Percentiles rank a stretch among this genome's conserved stretches.
Evolutionary conservation across 1,140 invertebrate genomes (phyloP).

Genomic region (Anthonomus grandis): DNA sequence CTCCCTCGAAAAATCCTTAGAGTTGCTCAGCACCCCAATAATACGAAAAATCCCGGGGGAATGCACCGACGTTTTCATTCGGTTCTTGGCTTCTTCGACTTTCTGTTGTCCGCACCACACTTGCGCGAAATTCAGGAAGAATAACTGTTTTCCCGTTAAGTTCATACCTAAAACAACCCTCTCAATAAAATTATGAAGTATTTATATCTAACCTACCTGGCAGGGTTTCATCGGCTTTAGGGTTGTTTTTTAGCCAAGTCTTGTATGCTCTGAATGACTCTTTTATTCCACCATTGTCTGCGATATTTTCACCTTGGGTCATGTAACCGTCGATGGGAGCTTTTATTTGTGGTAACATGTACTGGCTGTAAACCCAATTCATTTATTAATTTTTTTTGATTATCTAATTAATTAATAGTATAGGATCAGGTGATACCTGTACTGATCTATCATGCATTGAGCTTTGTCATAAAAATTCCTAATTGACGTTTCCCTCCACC

Average conservation of each 20-base stretch:
- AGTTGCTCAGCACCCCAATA: slow-evolving; percentile 80
- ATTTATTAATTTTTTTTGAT: not conserved
- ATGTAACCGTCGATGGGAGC: slow-evolving; percentile 61
- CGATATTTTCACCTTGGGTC: slow-evolving; percentile 82
- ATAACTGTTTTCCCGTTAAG: slow-evolving; percentile 70
- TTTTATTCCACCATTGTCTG: slow-evolving; percentile 82
- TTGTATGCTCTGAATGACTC: slow-evolving; percentile 74
- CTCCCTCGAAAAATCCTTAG: slow-evolving; percentile 70
- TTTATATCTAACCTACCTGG: slow-evolving; percentile 52
- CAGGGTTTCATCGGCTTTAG: slow-evolving; percentile 57
- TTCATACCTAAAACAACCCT: slow-evolving; percentile 55
- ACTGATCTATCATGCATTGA: slow-evolving; percentile 75
- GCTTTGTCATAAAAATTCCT: slow-evolving; percentile 65
- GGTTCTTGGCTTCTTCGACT: slow-evolving; percentile 76
- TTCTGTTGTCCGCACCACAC: slow-evolving; percentile 68
- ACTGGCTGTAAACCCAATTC: slow-evolving; percentile 56
- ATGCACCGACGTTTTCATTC: slow-evolving; percentile 77
- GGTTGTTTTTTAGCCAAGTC: slow-evolving; percentile 57
- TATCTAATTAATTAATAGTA: not conserved
- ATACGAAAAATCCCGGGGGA: slow-evolving; percentile 69
- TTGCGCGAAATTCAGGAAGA: slow-evolving; percentile 83
- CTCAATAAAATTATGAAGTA: not conserved
- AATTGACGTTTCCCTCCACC: slow-evolving; percentile 72
- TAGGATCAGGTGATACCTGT: slow-evolving; percentile 8
- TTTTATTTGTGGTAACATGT: slow-evolving; percentile 60